A percentile compares a stretch with the other conserved stretches of the same genome.
Conservation (phyloP, 2,888 invertebrate species). For the Drosophila silvestris region DNA sequence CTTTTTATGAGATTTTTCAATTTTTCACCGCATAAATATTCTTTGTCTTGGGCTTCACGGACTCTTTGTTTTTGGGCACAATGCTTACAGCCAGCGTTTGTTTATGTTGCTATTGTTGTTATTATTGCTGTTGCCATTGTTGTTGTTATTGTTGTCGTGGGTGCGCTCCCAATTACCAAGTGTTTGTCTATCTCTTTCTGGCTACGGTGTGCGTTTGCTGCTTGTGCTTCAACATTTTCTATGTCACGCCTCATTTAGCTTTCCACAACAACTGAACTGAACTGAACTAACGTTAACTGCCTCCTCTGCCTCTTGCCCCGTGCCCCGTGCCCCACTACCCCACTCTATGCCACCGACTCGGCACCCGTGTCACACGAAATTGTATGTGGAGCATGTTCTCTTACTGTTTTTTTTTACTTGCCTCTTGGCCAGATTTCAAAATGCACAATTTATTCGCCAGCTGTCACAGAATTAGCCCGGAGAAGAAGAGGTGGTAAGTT, state of each 20-base stretch:
- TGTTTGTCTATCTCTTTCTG: constrained; percentile 26
- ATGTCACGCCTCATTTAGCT: constrained; percentile 79
- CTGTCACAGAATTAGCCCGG: constrained; percentile 25
- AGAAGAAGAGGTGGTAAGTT: constrained; percentile 27
- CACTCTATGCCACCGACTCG: neutral
- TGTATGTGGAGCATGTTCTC: constrained; percentile 55
- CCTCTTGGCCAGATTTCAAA: constrained; percentile 52
- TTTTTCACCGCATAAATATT: constrained; percentile 51
- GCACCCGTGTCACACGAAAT: constrained; percentile 31
- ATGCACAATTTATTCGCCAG: constrained; percentile 49
- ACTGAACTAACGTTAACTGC: constrained; percentile 29
- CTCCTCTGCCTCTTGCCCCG: neutral
- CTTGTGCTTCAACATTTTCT: constrained; percentile 55
- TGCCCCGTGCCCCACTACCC: neutral
- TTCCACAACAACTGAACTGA: constrained; percentile 63
- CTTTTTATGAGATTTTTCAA: constrained; percentile 50
- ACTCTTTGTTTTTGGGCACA: constrained; percentile 37
- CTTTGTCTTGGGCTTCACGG: constrained; percentile 40
- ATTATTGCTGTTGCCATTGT: neutral
- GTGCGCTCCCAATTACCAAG: constrained; percentile 64
- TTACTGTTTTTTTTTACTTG: constrained; percentile 17
- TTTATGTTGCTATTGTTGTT: constrained; percentile 20
- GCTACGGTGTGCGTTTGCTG: constrained; percentile 30
- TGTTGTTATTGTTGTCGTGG: constrained; percentile 36
- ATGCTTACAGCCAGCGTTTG: constrained; percentile 38